phyloP scores from a whole-genome alignment of 2,888 invertebrate species.

The Lochmaea capreae region DNA sequence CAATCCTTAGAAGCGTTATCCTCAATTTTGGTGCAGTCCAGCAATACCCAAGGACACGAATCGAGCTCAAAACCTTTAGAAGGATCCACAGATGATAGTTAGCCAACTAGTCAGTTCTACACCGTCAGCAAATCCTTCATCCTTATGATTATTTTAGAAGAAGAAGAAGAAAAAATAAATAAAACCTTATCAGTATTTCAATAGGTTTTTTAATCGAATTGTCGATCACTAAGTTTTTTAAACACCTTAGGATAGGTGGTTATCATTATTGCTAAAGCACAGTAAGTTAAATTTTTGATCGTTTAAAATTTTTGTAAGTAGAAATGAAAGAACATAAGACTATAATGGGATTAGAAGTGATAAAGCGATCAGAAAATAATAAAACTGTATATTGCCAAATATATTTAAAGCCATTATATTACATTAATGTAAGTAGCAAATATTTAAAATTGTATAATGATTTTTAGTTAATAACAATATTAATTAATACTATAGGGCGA shows the following conservation, averaged over 20 bases:
- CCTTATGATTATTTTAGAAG: background rate
- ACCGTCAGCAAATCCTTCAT: slow-evolving; percentile 11
- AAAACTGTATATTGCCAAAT: slow-evolving; percentile 27
- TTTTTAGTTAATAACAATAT: slow-evolving; percentile 33
- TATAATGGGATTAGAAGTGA: no score
- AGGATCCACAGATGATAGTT: slow-evolving; percentile 42
- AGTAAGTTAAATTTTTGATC: slow-evolving; percentile 24
- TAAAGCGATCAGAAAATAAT: slow-evolving; percentile 19
- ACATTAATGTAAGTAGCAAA: slow-evolving; percentile 24
- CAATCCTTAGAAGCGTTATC: slow-evolving; percentile 85
- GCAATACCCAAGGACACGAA: slow-evolving; percentile 23
- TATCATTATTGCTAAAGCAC: slow-evolving; percentile 13
- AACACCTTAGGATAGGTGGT: slow-evolving; percentile 20
- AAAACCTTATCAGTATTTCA: slow-evolving; percentile 46
- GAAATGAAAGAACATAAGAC: no score
- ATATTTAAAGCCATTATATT: slow-evolving; percentile 27
- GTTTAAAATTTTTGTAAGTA: background rate
- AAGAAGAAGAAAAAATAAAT: background rate
- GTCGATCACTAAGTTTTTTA: slow-evolving; percentile 15
- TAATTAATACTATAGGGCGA: slow-evolving; percentile 4
- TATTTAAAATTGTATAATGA: slow-evolving; percentile 26
- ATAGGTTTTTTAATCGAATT: slow-evolving; percentile 33
- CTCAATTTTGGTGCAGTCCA: slow-evolving; percentile 68
- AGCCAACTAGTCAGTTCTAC: slow-evolving; percentile 36
- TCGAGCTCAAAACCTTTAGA: slow-evolving; percentile 39